Conservation (phyloP, 2,888 invertebrate species). For the Cristatella mucedo region DNA sequence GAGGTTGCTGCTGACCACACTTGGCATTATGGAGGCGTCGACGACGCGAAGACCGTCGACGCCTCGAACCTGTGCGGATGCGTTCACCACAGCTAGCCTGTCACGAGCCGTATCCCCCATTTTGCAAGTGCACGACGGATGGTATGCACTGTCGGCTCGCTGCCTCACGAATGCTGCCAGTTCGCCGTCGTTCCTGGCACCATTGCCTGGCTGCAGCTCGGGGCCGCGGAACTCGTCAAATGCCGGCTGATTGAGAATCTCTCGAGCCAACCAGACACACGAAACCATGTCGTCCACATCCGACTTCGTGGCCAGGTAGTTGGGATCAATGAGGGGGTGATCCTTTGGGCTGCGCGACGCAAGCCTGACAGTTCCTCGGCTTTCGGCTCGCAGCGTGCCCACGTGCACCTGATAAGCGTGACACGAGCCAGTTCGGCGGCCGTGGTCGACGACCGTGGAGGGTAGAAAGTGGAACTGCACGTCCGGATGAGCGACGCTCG, state of each 20-base stretch:
- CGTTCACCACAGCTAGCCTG: constrained; percentile 36
- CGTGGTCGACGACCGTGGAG: constrained; percentile 42
- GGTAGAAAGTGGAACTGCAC: constrained; percentile 43
- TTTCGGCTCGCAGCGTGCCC: constrained; percentile 58
- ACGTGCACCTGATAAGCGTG: constrained; percentile 42
- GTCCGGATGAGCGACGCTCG: constrained; percentile 38
- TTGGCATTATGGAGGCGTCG: constrained; percentile 65
- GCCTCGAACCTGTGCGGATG: constrained; percentile 30
- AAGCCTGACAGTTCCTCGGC: constrained; percentile 62
- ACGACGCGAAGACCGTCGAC: constrained; percentile 53
- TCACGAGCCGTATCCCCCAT: constrained; percentile 55
- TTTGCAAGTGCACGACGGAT: constrained; percentile 60
- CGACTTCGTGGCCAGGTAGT: constrained; percentile 55
- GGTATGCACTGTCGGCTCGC: constrained; percentile 50
- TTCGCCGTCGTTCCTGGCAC: constrained; percentile 27
- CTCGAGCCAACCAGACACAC: constrained; percentile 23
- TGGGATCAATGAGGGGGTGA: constrained; percentile 71
- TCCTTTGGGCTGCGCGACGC: constrained; percentile 57
- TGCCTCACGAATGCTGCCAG: constrained; percentile 34
- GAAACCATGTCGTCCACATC: constrained; percentile 44
- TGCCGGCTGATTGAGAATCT: constrained; percentile 33
- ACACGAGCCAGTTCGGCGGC: constrained; percentile 35
- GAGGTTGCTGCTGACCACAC: constrained; percentile 59
- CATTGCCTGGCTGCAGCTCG: constrained; percentile 23
- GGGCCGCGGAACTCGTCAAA: constrained; percentile 28